Percentiles rank a stretch among this genome's conserved stretches.
These are phyloP conservation scores for Ormia ochracea DNA, from an alignment of 2,888 invertebrate genomes.

Conservation along the genomic window DNA sequence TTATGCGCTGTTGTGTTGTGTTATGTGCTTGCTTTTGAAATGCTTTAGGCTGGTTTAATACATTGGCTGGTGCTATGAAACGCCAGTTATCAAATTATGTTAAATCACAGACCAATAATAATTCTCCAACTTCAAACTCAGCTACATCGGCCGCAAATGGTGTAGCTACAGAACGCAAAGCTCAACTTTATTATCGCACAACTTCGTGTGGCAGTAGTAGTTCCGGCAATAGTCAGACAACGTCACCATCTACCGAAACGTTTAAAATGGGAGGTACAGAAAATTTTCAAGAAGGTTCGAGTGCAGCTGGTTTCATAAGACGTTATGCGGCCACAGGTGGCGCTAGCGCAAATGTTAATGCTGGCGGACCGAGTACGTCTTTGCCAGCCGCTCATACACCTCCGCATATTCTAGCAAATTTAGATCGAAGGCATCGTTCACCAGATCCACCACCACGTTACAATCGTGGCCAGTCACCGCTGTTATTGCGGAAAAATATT, in stretches of 20 bases:
- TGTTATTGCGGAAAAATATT: slow-evolving; percentile 80
- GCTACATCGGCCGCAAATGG: slow-evolving; percentile 64
- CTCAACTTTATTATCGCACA: slow-evolving; percentile 69
- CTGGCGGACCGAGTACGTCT: slow-evolving; percentile 47
- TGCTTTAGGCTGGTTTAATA: slow-evolving; percentile 81
- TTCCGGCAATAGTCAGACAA: slow-evolving; percentile 68
- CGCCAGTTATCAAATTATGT: slow-evolving; percentile 90
- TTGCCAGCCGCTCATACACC: slow-evolving; percentile 64
- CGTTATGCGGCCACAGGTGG: slow-evolving; percentile 69
- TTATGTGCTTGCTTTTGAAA: slow-evolving; percentile 44
- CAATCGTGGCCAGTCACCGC: slow-evolving; percentile 78
- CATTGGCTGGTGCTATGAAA: slow-evolving; percentile 84
- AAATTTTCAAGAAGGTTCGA: slow-evolving; percentile 50
- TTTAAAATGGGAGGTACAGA: slow-evolving; percentile 6
- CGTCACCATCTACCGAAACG: slow-evolving; percentile 69
- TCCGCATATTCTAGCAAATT: slow-evolving; percentile 70
- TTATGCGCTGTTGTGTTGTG: slow-evolving; percentile 50
- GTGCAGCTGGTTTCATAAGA: slow-evolving; percentile 66
- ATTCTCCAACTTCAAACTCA: slow-evolving; percentile 68
- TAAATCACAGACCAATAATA: slow-evolving; percentile 82
- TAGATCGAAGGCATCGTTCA: slow-evolving; percentile 78
- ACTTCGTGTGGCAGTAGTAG: slow-evolving; percentile 70
- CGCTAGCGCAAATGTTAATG: slow-evolving; percentile 47
- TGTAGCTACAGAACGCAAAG: slow-evolving; percentile 62
- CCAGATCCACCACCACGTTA: slow-evolving; percentile 80